A percentile compares a stretch with the other conserved stretches of the same genome.
Evolutionary conservation across 2,113 vertebrate genomes (phyloP).

Genomic region (Enhydra lutris): DNA sequence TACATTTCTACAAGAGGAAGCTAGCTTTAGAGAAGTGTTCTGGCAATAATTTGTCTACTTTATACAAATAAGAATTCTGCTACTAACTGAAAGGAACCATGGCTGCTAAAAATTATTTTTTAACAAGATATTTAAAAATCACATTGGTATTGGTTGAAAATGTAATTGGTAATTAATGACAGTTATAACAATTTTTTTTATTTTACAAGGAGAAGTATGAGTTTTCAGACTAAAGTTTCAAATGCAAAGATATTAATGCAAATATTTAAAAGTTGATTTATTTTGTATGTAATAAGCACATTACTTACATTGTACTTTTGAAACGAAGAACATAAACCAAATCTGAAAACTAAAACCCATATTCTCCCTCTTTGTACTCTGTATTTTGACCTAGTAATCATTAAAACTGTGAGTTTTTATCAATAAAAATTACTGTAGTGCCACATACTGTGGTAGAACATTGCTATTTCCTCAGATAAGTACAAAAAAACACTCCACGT

Average conservation of each 20-base stretch:
- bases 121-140: constrained; percentile 53
- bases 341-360: neutral
- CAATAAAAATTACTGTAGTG: constrained; percentile 47
- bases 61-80: constrained; percentile 45
- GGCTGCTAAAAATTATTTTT: constrained; percentile 58
- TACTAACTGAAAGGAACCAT: neutral
- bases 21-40: constrained; percentile 54
- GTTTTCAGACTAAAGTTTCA: constrained; percentile 43
- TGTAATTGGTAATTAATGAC: constrained; percentile 24
- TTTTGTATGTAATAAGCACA: constrained; percentile 14
- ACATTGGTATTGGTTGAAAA: constrained; percentile 57
- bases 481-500: neutral
- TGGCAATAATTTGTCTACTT: constrained; percentile 39
- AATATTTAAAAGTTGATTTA: neutral
- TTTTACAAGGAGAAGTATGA: constrained; percentile 40
- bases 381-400: constrained; percentile 53
- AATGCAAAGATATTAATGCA: neutral
- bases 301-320: constrained; percentile 16
- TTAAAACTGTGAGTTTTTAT: constrained; percentile 43
- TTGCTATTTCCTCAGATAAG: constrained; percentile 17
- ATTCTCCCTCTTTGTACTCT: neutral
- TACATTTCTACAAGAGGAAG: constrained; percentile 25
- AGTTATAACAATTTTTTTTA: neutral
- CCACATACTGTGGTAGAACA: neutral
- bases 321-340: constrained; percentile 27